Conservation (phyloP, 2,797 vertebrate species). For the Hypotaenidia philippensis region DNA sequence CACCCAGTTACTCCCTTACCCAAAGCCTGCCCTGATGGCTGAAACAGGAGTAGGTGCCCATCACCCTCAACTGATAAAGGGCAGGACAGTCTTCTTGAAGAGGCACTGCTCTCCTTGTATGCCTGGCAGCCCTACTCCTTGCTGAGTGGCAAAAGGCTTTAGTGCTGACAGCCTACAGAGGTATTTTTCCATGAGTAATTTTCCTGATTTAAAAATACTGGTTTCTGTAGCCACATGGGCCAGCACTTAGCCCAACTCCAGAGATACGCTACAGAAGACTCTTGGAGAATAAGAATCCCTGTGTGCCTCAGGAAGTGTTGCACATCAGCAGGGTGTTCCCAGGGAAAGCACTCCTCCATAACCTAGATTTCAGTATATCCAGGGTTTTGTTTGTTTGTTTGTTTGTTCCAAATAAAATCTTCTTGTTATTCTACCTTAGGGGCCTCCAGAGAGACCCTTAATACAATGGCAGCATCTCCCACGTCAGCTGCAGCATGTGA, state of each 20-base stretch:
- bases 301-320: fast-evolving
- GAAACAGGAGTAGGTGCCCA: not conserved
- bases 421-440: not conserved
- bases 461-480: not conserved
- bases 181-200: conserved; percentile 38
- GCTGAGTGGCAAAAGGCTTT: not conserved
- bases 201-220: conserved; percentile 56
- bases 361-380: not conserved
- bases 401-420: not conserved
- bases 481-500: not conserved
- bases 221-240: conserved; percentile 59
- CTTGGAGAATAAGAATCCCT: not conserved
- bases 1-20: not conserved
- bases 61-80: not conserved
- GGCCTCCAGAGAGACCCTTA: not conserved
- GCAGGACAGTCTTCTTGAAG: not conserved
- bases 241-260: conserved; percentile 52
- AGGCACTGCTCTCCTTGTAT: not conserved
- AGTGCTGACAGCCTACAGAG: conserved; percentile 25
- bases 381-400: not conserved
- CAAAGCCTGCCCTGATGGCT: not conserved
- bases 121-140: not conserved
- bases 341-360: not conserved
- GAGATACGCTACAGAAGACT: not conserved
- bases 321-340: not conserved